Evolutionary conservation across 2,113 vertebrate genomes (phyloP).

Genomic region (Cranoglanis bouderius): DNA sequence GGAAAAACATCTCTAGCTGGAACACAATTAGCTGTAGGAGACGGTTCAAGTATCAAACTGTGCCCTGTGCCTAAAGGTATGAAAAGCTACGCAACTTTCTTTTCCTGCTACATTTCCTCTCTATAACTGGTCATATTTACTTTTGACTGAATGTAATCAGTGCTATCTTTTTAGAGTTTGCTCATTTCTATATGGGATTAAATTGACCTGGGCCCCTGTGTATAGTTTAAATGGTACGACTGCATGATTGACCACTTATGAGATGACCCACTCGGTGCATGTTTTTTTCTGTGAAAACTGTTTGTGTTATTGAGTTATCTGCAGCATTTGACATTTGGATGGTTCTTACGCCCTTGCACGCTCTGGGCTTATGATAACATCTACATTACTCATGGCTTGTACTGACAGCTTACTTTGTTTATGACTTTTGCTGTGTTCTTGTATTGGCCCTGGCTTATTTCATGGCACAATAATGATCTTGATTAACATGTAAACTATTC

Average conservation of each 20-base stretch:
- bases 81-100: background rate
- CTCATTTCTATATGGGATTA: too few species aligned
- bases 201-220: background rate
- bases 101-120: background rate
- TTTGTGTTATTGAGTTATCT: background rate
- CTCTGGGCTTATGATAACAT: background rate
- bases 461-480: background rate
- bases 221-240: background rate
- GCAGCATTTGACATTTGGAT: background rate
- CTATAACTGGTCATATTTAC: background rate
- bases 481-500: background rate
- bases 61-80: too few species aligned
- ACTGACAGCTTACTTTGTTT: background rate
- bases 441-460: background rate
- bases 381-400: background rate
- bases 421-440: background rate
- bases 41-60: too few species aligned
- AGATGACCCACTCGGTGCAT: background rate
- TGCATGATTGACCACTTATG: background rate
- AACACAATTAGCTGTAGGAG: too few species aligned
- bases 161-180: background rate
- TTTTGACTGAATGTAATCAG: too few species aligned
- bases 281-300: background rate
- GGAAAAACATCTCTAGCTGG: too few species aligned
- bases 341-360: background rate